Evolutionary conservation across 2,888 invertebrate genomes (phyloP).

Genomic region (Slavum lentiscoides): DNA sequence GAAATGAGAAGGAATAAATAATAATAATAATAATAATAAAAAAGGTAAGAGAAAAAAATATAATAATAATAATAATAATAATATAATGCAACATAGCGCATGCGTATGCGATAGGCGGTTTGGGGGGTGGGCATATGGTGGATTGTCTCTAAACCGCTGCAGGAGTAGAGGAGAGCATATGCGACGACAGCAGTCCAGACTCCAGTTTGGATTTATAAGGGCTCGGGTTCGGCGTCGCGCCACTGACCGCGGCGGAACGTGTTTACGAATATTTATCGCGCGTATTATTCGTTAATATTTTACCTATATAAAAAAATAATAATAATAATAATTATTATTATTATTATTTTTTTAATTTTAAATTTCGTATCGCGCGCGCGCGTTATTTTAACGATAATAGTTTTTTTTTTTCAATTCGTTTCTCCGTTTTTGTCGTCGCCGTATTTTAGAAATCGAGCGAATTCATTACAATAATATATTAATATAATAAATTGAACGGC

Average conservation of each 20-base stretch:
- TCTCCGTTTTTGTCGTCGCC: too few species aligned
- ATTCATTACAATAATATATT: too few species aligned
- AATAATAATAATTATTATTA: too few species aligned
- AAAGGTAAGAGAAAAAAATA: constrained; percentile 50
- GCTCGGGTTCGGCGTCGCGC: constrained; percentile 31
- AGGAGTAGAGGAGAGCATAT: constrained; percentile 45
- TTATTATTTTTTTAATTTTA: too few species aligned
- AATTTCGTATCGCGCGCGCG: too few species aligned
- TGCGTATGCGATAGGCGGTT: constrained; percentile 47
- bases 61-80: background rate
- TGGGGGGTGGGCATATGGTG: constrained; percentile 53
- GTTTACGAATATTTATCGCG: background rate
- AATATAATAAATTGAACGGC: too few species aligned
- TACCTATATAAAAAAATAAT: too few species aligned
- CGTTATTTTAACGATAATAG: too few species aligned
- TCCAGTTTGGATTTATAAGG: constrained; percentile 52
- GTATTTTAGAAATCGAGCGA: too few species aligned
- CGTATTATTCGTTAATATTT: too few species aligned
- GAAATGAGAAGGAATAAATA: constrained; percentile 30
- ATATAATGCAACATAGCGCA: constrained; percentile 43
- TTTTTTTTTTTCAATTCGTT: too few species aligned
- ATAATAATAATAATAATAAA: constrained; percentile 29
- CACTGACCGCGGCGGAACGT: constrained; percentile 4
- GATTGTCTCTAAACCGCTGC: constrained; percentile 47
- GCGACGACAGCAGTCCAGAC: constrained; percentile 47